Evolutionary conservation across 2,113 vertebrate species (phyloP), one percentile per base, ranked within the genome.

Genomic region (Sapajus apella): DNA sequence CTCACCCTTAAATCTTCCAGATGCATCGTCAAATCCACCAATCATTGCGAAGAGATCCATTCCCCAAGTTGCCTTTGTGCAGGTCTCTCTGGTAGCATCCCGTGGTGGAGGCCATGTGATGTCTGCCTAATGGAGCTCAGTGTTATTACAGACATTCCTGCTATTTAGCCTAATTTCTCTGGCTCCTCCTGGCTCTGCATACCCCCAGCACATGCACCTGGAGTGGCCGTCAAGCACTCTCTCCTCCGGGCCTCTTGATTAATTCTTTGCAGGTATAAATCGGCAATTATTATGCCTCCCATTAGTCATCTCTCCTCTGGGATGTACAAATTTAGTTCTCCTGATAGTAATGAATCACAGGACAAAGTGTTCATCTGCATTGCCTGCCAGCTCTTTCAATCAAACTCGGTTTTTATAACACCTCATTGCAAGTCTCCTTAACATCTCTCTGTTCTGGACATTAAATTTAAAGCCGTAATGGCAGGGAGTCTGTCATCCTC

Each of bases 401-500:
- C 97, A 95, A 97, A 94, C 35, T 96, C 93, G 76, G 92, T 96
- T 98, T 98, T 98, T 97, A 96, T 72, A 98, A 90, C 84, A 94
- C 55, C 81, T 96, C 94, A 96, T 96, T 90, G 93, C 97, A 95
- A 98, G 93, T 96, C 97, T 96, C 94, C 97, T 97, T 96, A 97
- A 97, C 72, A 93, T 91, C 95, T 97, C 94, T 88, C 96, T 94
- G 94, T 77, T 97, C 95, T 87, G 94, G 96, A 97, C 56, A 64
- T 93, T 98, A 91, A 85, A 97, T 6, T 40, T 87, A n/a, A 66
- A 91, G 87, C 77, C 88, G 23, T 43, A 77, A 97, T 70, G 68
- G 68, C 37, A 64, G 7, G 55, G 96, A 55, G 61, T 3, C 91
- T 73, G 52, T 88, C 43, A 5, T 82, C 35, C 52, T 43, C 10